These are phyloP conservation scores for Sarcophilus harrisii DNA, from an alignment of 2,797 vertebrate species.

Conservation along the genomic window DNA sequence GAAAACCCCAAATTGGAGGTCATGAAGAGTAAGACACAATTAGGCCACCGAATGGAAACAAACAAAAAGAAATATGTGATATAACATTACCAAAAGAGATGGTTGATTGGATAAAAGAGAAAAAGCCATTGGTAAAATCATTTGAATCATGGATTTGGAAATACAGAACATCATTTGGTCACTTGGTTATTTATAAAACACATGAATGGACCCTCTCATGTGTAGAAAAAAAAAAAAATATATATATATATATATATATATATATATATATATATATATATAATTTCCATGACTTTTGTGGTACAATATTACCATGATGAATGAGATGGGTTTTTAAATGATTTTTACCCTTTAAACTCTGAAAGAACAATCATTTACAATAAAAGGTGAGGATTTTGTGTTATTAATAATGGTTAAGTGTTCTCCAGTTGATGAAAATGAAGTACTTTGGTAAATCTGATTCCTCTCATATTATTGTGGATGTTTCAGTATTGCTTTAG, in stretches of 20 bases:
- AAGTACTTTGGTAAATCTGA: conserved; percentile 28
- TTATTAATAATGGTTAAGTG: conserved; percentile 31
- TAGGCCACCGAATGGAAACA: neutral
- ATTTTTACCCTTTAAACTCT: conserved; percentile 15
- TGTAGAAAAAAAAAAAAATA: conserved; percentile 19
- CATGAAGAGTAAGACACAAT: neutral
- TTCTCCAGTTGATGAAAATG: conserved; percentile 32
- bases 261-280: no score
- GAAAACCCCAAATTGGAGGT: neutral
- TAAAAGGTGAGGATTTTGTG: conserved; percentile 18
- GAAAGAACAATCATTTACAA: conserved; percentile 51
- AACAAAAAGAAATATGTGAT: neutral
- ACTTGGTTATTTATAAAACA: neutral
- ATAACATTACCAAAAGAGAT: neutral
- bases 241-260: no score
- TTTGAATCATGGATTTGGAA: neutral
- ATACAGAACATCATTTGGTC: neutral
- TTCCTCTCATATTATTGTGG: neutral
- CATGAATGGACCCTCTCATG: conserved; percentile 14
- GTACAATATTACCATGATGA: conserved; percentile 29
- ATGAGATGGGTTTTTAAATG: conserved; percentile 20
- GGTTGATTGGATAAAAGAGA: neutral
- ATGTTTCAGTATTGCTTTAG: conserved; percentile 28
- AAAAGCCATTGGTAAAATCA: neutral
- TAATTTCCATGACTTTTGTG: conserved; percentile 39